Evolutionary conservation across 2,797 vertebrate species (phyloP).

Genomic region (Catamblyrhynchus diadema): DNA sequence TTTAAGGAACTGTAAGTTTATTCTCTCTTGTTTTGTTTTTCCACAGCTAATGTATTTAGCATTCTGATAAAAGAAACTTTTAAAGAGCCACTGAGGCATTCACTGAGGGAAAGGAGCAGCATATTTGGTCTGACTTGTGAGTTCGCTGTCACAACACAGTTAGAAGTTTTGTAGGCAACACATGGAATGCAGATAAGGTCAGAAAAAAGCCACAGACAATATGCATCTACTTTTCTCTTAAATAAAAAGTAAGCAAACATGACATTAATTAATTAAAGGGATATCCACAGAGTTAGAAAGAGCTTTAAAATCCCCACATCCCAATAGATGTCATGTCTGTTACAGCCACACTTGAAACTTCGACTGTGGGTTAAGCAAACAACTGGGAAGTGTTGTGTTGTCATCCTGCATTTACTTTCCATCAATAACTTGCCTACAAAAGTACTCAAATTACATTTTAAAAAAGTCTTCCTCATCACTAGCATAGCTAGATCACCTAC

Average conservation of each 20-base stretch:
- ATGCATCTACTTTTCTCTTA: background rate
- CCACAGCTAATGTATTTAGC: background rate
- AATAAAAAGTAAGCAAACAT: background rate
- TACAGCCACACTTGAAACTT: background rate
- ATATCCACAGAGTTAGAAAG: background rate
- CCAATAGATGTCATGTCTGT: background rate
- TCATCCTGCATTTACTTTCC: background rate
- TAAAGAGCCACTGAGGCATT: background rate
- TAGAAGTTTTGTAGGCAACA: background rate
- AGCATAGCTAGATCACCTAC: background rate
- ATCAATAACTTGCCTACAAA: background rate
- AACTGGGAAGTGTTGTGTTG: background rate
- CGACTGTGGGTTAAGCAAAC: background rate
- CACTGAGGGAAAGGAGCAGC: background rate
- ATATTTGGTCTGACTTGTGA: background rate
- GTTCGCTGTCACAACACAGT: background rate
- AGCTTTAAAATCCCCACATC: background rate
- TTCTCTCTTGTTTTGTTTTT: background rate
- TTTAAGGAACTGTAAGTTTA: background rate
- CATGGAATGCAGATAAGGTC: background rate
- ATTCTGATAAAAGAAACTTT: background rate
- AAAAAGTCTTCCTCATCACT: background rate
- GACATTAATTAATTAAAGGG: background rate
- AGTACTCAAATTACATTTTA: background rate
- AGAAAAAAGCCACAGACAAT: slow-evolving; percentile 22